Evolutionary conservation across 2,888 invertebrate genomes (phyloP), one percentile per base, ranked within the genome.

Genomic region (Melinopterus prodromus): DNA sequence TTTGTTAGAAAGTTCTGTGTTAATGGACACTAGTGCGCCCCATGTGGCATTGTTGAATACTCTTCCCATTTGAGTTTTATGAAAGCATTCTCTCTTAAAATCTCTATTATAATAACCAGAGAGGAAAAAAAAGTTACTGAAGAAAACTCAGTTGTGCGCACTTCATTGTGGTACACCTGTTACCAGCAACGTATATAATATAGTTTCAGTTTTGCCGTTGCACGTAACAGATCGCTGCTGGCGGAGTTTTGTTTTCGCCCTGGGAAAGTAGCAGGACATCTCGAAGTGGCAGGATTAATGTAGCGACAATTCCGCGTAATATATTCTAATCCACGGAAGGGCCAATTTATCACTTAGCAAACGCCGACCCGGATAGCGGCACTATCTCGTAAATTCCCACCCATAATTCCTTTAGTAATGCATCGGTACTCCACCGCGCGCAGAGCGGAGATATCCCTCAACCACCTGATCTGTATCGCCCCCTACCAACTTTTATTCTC

Each of bases 261-360:
- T 53, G 53, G 53, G 53, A 53, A 53, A 53, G 53, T 53, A 53
- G 53, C 53, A 53, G 53, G 53, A 53, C 53, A 53, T 53, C 53
- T 53, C 53, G 53, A 53, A 53, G 53, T 53, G 84, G 82, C 81
- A 84, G 82, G 85, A 86, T 86, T 86, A 86, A 86, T 86, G 86
- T 85, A 85, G 85, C 86, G 85, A 86, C 86, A 86, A 85, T 85
- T 84, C 85, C 83, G 84, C 83, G 85, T 86, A 86, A 86, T 86
- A 86, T 86, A 86, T 86, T 86, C 86, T 83, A 84, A 86, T 85
- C 84, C 84, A 82, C 82, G 81, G 83, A 83, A 84, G 83, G 82
- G 83, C 84, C 83, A 86, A 86, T 86, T 86, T 86, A 86, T 86
- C 85, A 84, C 86, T 78, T 81, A 79, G 71, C 80, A 70, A 76